Conservation (phyloP, 2,113 vertebrate genomes). For the Trematocara zebra region DNA sequence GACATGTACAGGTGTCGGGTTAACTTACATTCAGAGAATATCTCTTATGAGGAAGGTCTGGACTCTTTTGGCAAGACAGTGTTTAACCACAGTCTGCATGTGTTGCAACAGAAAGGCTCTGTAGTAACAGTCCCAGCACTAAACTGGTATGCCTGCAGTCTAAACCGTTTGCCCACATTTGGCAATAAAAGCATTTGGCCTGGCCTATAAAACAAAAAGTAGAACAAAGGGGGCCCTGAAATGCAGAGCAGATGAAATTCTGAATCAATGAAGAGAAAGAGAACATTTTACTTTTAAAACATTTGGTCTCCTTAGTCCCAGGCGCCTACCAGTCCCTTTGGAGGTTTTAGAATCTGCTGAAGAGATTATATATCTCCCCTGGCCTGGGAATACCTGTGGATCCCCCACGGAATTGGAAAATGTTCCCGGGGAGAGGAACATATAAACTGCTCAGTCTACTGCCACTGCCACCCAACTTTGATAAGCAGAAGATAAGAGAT, state of each 20-base stretch:
- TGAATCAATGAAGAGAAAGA: background rate
- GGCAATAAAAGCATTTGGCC: background rate
- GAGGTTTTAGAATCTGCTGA: background rate
- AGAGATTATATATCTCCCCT: background rate
- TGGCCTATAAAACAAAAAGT: background rate
- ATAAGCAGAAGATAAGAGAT: background rate
- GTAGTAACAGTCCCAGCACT: background rate
- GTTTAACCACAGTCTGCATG: background rate
- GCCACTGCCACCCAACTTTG: background rate
- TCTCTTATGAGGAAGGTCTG: background rate
- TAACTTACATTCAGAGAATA: background rate
- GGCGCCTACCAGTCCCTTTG: background rate
- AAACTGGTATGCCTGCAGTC: background rate
- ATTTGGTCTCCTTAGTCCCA: background rate
- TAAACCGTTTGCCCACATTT: background rate
- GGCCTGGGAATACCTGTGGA: background rate
- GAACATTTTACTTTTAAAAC: background rate
- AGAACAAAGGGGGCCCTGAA: background rate
- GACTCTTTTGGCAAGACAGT: background rate
- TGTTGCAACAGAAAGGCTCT: background rate
- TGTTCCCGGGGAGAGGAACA: background rate
- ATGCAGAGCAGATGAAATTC: background rate
- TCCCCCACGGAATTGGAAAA: background rate
- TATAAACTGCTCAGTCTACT: background rate
- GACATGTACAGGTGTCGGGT: background rate